Evolutionary conservation across 2,113 vertebrate genomes (phyloP).

Genomic region (Brachypodius melanocephalos): DNA sequence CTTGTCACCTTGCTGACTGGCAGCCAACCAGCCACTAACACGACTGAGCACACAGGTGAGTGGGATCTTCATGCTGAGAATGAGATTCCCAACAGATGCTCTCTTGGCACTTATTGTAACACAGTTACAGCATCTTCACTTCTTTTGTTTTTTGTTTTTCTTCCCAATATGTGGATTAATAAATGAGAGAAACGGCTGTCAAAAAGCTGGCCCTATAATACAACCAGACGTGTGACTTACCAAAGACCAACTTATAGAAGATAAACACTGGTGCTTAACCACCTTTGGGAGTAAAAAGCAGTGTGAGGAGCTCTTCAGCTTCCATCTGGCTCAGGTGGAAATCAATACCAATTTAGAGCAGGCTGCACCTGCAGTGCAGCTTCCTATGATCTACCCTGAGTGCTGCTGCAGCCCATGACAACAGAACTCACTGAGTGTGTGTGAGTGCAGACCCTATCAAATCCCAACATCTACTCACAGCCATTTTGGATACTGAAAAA

Average conservation of each 20-base stretch:
- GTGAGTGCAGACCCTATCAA: background rate
- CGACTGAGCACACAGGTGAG: background rate
- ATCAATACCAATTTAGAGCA: background rate
- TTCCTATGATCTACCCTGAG: background rate
- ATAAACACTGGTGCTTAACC: background rate
- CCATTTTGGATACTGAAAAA: background rate
- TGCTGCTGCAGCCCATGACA: background rate
- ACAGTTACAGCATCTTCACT: background rate
- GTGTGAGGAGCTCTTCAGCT: background rate
- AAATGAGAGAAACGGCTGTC: background rate
- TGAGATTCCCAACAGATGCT: background rate
- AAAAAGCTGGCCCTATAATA: background rate
- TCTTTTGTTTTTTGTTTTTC: background rate
- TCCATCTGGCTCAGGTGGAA: background rate
- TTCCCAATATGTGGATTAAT: background rate
- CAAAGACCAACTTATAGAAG: background rate
- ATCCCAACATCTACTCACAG: background rate
- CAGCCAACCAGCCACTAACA: accelerated
- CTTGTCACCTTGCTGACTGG: background rate
- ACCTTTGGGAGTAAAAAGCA: background rate
- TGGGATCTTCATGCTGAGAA: background rate
- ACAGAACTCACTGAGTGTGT: background rate
- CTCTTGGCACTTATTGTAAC: background rate
- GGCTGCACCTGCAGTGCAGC: background rate
- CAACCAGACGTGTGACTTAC: background rate